Base-by-base conservation (phyloP, 1,140 invertebrate species). In the Papilio glaucus region DNA sequence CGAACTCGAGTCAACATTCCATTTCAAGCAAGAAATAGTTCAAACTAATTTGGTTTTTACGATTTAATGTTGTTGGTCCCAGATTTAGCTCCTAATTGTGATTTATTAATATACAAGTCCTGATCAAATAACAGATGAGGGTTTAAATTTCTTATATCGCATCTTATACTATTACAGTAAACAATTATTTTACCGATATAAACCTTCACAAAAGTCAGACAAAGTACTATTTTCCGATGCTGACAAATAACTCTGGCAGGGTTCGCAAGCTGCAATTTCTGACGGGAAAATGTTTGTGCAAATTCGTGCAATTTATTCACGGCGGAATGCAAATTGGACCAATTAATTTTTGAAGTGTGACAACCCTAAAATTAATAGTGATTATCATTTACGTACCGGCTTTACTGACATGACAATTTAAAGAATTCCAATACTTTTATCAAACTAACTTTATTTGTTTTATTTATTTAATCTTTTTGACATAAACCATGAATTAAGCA, bases 281-380 rank as follows among this genome's bases (percentile, higher is more conserved):
- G 62, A 39, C 62, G 8, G 9, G 37, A 37, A 39, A 39, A 37
- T 21, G 62, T 65, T 65, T 65, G 62, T 37, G 62, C 62, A 39
- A 65, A 65, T 65, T 65, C 62, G 62, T 65, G 62, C 62, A 65
- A 65, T 65, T 62, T 62, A 62, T 62, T 65, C 33, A 39, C 15
- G 33, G 33, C 62, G 33, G 62, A 65, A 65, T 65, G 62, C 62
- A 65, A 65, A 65, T 65, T 65, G 62, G 62, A 65, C 62, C 62
- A 65, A 65, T 65, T 65, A 65, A 65, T 65, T 65, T 65, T 65
- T 65, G 62, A 38, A 65, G 62, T 65, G 62, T 37, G 62, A 65
- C 62, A 65, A 65, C 62, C 62, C 62, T 65, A 39, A 39, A 37
- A 65, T 65, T 65, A 65, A 65, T 65, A 12, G 37, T 63, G 7